Conservation (phyloP, 2,113 vertebrate species). For the Platysteira castanea region DNA sequence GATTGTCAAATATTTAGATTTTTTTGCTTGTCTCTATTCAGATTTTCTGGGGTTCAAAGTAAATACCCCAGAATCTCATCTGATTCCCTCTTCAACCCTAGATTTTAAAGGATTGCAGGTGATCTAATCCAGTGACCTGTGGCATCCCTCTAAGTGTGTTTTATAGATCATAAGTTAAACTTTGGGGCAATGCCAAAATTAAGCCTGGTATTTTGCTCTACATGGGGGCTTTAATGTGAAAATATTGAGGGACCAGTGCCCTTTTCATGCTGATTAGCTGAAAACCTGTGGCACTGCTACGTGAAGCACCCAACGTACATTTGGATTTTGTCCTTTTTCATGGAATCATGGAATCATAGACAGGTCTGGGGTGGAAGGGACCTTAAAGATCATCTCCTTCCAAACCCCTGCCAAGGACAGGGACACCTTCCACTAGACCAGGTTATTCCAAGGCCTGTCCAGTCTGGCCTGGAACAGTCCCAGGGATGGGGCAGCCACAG, state of each 20-base stretch:
- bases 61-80: background rate
- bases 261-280: background rate
- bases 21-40: background rate
- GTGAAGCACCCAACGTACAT: background rate
- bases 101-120: background rate
- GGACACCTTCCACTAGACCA: background rate
- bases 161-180: background rate
- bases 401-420: background rate
- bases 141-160: background rate
- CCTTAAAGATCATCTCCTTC: background rate
- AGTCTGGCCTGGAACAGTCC: rapidly evolving
- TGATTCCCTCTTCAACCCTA: background rate
- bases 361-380: background rate
- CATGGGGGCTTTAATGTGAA: background rate
- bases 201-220: background rate
- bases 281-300: background rate
- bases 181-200: background rate
- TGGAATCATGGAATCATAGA: background rate
- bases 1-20: background rate
- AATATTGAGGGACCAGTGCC: background rate
- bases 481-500: background rate
- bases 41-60: background rate
- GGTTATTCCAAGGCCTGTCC: rapidly evolving
- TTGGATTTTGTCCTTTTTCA: background rate
- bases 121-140: background rate